Percentiles rank a stretch among this genome's conserved stretches.
phyloP scores from a whole-genome alignment of 2,113 vertebrate species.

The Alexandromys fortis region DNA sequence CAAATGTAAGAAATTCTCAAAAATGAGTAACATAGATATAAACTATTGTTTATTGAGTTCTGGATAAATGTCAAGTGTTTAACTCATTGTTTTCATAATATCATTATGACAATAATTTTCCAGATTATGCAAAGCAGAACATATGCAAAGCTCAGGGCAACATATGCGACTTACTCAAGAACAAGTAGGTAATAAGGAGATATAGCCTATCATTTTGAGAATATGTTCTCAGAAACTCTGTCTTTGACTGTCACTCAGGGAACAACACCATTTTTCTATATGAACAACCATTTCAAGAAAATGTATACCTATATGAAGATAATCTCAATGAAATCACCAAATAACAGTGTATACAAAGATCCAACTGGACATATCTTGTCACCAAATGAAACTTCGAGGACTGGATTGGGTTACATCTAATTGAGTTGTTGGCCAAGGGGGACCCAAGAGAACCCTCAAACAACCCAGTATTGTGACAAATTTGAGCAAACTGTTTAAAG shows the following conservation, averaged over 20 bases:
- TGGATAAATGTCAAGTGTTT: constrained; percentile 20
- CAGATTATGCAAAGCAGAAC: background rate
- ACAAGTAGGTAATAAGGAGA: background rate
- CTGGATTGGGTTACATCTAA: background rate
- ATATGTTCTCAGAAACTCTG: background rate
- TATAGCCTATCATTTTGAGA: background rate
- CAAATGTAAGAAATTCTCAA: background rate
- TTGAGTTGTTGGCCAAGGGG: background rate
- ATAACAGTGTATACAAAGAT: background rate
- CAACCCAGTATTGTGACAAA: background rate
- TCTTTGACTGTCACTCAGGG: background rate
- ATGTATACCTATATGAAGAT: background rate
- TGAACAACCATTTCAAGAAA: background rate
- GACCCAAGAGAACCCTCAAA: background rate
- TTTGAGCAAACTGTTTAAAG: too few species aligned
- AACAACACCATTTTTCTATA: constrained; percentile 20
- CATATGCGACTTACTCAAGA: background rate
- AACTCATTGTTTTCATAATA: background rate
- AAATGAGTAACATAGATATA: background rate
- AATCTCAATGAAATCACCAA: background rate
- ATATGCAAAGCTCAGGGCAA: background rate
- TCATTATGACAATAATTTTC: background rate
- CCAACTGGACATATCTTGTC: background rate
- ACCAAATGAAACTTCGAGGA: background rate
- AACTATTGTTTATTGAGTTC: constrained; percentile 32